Conservation (phyloP, 2,113 vertebrate species). For the Rhinogobius similis region DNA sequence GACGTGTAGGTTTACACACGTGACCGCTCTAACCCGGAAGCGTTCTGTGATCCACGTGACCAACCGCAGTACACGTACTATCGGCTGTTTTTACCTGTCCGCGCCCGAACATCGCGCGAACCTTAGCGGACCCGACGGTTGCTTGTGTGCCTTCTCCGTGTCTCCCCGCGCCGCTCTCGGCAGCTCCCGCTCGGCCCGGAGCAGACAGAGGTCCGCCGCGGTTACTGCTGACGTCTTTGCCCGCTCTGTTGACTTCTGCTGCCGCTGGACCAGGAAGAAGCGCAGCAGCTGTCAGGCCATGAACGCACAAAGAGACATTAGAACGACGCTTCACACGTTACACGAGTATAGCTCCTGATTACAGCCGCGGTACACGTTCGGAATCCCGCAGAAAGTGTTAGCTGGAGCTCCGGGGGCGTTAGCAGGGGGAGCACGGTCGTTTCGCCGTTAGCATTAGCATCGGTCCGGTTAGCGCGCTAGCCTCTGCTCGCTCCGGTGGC, state of each 20-base stretch:
- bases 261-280: constrained; percentile 65
- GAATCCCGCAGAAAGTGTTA: not conserved
- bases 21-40: constrained; percentile 42
- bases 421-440: constrained; percentile 6
- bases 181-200: accelerated
- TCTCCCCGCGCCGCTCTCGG: not conserved
- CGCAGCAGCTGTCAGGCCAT: constrained; percentile 17
- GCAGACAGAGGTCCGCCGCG: not conserved
- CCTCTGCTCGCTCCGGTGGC: not conserved
- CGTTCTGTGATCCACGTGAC: constrained; percentile 29
- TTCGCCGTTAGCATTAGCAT: constrained; percentile 36
- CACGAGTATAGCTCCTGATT: not conserved
- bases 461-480: constrained; percentile 36
- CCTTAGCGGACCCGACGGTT: not conserved
- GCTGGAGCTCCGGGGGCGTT: not conserved
- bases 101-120: not conserved
- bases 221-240: not conserved
- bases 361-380: not conserved
- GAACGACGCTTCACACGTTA: not conserved
- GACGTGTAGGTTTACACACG: constrained; percentile 41
- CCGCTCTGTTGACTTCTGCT: not conserved
- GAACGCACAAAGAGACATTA: constrained; percentile 21
- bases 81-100: not conserved
- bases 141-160: not conserved
- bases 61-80: not conserved